A percentile compares a stretch with the other conserved stretches of the same genome.
phyloP scores from a whole-genome alignment of 1,140 invertebrate genomes.

The Campoletis sonorensis region DNA sequence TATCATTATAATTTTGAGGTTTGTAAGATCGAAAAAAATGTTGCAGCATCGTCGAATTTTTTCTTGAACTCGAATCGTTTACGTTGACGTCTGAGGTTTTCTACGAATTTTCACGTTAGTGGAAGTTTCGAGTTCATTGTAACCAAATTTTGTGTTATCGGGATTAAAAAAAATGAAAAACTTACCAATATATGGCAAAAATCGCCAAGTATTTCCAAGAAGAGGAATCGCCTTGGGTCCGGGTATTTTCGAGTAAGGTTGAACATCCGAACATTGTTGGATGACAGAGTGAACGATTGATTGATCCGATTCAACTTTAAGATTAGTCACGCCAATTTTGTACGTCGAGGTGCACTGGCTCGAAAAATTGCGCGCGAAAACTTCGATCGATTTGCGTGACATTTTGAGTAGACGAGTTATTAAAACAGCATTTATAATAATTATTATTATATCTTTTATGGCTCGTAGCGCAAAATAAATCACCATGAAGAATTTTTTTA shows the following conservation, averaged over 20 bases:
- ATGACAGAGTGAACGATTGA: background rate
- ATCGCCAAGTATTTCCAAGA: slow-evolving; percentile 89
- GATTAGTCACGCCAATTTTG: background rate
- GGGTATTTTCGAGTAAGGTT: slow-evolving; percentile 84
- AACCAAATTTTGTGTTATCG: too few relatives aligned
- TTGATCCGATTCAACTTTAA: background rate
- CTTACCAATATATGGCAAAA: slow-evolving; percentile 83
- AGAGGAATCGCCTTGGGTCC: slow-evolving; percentile 86
- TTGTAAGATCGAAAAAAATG: too few relatives aligned
- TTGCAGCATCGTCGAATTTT: too few relatives aligned
- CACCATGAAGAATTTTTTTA: too few relatives aligned
- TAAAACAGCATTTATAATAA: background rate
- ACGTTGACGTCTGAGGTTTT: too few relatives aligned
- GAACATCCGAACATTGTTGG: slow-evolving; percentile 7
- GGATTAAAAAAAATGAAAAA: slow-evolving; percentile 1
- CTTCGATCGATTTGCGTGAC: background rate
- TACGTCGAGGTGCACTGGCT: background rate
- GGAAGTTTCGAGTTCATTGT: too few relatives aligned
- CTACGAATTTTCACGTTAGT: too few relatives aligned
- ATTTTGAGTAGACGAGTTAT: slow-evolving; percentile 5
- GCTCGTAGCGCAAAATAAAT: too few relatives aligned
- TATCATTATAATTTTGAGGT: too few relatives aligned
- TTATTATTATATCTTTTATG: too few relatives aligned
- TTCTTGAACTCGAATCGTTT: too few relatives aligned
- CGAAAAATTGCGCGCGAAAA: background rate